Base-by-base conservation (phyloP, 2,797 vertebrate species). In the Acridotheres tristis region DNA sequence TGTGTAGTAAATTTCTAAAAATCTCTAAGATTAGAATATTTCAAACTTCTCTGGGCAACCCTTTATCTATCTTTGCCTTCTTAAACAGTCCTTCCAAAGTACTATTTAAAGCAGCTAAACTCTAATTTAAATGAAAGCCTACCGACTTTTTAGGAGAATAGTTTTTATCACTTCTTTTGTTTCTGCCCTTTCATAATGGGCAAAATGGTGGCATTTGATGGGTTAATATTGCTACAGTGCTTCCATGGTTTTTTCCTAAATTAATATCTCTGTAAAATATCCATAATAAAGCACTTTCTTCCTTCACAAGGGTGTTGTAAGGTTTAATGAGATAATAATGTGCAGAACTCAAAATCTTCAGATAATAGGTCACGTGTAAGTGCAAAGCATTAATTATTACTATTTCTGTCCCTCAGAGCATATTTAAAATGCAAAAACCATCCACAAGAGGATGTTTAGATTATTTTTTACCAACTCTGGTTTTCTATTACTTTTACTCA, bases 311-410 rank as follows among this genome's bases (percentile, higher is more conserved):
- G 29, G 59, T 79, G 42, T 79, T 89, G 55, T 91, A 90, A 90
- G 40, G 32, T 84, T 93, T 96, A 94, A 96, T 89, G 83, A 68
- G 87, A 92, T 85, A 96, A 94, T 94, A 94, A 92, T 57, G 32
- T 86, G 54, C 38, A 78, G 19, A 71, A 86, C 55, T 89, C 55
- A 89, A 76, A 59, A 93, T 81, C 55, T 84, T 74, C 59, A 91
- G 51, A 68, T 78, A 94, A 85, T 47, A 96, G 50, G 65, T 95
- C 53, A 80, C 0, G 0, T 73, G 16, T 38, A 89, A 78, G 6
- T 53, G n/a, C 42, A 93, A 90, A 90, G 8, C 50, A 91, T 88
- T 92, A 95, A 86, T 96, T 95, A 96, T 89, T 89, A 51, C 84
- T 92, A 62, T 88, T 85, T 40, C 26, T 54, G 23, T 79, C 63